Conservation (phyloP, 2,113 vertebrate species). For the Salvelinus alpinus region DNA sequence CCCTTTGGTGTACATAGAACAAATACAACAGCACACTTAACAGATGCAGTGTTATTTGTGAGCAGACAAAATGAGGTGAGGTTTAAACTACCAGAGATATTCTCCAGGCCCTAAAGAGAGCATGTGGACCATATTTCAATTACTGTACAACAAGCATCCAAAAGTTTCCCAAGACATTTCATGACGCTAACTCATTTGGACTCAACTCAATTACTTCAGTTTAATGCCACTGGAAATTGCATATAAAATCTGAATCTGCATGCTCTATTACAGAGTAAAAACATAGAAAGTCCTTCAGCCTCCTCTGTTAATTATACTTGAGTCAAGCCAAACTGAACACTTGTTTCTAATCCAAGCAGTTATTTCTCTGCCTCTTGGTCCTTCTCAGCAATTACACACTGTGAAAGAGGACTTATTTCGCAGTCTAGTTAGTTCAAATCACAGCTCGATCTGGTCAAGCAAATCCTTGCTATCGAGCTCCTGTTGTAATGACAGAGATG, state of each 20-base stretch:
- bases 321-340: constrained; percentile 39
- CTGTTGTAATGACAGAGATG: constrained; percentile 42
- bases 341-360: constrained; percentile 50
- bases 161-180: constrained; percentile 39
- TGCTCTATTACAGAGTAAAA: constrained; percentile 29
- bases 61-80: background rate
- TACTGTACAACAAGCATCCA: constrained; percentile 39
- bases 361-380: constrained; percentile 33
- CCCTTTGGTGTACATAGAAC: background rate
- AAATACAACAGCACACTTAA: background rate
- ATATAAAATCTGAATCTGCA: constrained; percentile 49
- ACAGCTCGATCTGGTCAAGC: constrained; percentile 54
- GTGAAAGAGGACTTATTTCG: constrained; percentile 20
- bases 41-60: background rate
- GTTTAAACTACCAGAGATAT: background rate
- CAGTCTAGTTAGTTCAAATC: constrained; percentile 43
- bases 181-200: constrained; percentile 53
- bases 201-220: constrained; percentile 50
- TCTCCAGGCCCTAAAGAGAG: background rate
- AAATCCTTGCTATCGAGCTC: constrained; percentile 34
- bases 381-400: constrained; percentile 47
- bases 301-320: constrained; percentile 48
- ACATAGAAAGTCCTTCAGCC: constrained; percentile 18
- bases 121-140: background rate
- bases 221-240: constrained; percentile 51